Percentiles rank a stretch among this genome's conserved stretches.
Conservation (phyloP, 1,140 invertebrate genomes). For the Drosophila watanabei region DNA sequence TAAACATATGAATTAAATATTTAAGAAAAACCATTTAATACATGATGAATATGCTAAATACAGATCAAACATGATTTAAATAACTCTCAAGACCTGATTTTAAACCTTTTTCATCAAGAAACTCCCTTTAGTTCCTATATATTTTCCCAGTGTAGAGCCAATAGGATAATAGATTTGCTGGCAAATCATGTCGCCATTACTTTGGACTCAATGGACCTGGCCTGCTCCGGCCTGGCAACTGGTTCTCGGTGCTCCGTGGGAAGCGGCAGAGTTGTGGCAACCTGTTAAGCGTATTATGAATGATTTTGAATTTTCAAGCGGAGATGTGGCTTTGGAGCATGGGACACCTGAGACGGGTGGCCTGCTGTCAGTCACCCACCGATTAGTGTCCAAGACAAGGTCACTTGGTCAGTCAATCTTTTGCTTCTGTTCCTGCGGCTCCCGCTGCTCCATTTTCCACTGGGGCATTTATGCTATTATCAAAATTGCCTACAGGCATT, state of each 20-base stretch:
- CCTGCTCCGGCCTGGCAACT: constrained; percentile 33
- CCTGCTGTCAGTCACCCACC: constrained; percentile 32
- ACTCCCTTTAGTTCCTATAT: no score
- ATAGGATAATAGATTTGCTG: constrained; percentile 30
- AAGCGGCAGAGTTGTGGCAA: constrained; percentile 59
- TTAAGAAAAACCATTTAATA: not conserved
- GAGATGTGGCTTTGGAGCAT: not conserved
- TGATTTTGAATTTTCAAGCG: constrained; percentile 20
- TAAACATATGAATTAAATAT: not conserved
- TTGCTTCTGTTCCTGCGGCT: not conserved
- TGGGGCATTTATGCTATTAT: constrained; percentile 66
- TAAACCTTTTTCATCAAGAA: not conserved
- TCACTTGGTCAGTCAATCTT: constrained; percentile 53
- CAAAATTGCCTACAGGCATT: constrained; percentile 64
- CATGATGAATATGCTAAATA: not conserved
- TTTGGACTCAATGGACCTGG: constrained; percentile 30
- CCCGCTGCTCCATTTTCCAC: not conserved
- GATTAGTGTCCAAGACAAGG: constrained; percentile 59
- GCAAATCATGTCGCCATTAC: constrained; percentile 62
- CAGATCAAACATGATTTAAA: not conserved
- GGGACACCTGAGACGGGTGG: constrained; percentile 15
- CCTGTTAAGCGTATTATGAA: constrained; percentile 43
- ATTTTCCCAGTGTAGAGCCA: not conserved
- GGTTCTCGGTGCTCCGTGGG: constrained; percentile 62
- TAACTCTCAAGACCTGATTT: no score